A percentile compares a stretch with the other conserved stretches of the same genome.
Conservation (phyloP, 2,113 vertebrate genomes). For the Microtus pennsylvanicus region DNA sequence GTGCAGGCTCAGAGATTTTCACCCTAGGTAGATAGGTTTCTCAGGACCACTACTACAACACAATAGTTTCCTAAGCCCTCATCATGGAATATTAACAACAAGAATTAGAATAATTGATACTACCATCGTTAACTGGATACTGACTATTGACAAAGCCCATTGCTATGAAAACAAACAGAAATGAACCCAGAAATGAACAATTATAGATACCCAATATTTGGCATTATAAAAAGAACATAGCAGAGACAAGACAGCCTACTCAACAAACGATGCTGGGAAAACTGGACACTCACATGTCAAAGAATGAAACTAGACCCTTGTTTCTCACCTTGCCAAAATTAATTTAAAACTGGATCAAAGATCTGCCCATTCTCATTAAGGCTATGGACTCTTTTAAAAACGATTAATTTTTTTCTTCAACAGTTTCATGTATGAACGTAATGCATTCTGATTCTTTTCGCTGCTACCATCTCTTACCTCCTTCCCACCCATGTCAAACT, state of each 20-base stretch:
- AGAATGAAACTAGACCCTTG: not conserved
- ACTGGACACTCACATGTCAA: not conserved
- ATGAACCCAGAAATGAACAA: not conserved
- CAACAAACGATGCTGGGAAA: not conserved
- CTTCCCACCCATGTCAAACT: not conserved
- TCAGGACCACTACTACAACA: not conserved
- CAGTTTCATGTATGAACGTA: not conserved
- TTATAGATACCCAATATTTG: not conserved
- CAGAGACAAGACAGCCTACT: not conserved
- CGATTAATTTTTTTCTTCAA: not conserved
- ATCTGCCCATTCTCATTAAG: not conserved
- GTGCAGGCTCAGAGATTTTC: not conserved
- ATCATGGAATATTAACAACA: too few relatives aligned
- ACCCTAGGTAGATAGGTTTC: not conserved
- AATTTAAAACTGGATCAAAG: not conserved
- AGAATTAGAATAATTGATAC: not conserved
- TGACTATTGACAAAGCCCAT: not conserved
- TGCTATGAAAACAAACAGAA: not conserved
- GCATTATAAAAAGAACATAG: not conserved
- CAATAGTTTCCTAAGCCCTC: not conserved
- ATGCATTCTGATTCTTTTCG: too few relatives aligned
- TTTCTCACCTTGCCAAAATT: not conserved
- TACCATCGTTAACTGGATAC: not conserved
- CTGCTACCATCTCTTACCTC: not conserved
- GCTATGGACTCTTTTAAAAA: not conserved